These are phyloP conservation scores for Epizoanthus ramosus DNA, from an alignment of 92 coral and sea anemone genomes.

Conservation along the genomic window DNA sequence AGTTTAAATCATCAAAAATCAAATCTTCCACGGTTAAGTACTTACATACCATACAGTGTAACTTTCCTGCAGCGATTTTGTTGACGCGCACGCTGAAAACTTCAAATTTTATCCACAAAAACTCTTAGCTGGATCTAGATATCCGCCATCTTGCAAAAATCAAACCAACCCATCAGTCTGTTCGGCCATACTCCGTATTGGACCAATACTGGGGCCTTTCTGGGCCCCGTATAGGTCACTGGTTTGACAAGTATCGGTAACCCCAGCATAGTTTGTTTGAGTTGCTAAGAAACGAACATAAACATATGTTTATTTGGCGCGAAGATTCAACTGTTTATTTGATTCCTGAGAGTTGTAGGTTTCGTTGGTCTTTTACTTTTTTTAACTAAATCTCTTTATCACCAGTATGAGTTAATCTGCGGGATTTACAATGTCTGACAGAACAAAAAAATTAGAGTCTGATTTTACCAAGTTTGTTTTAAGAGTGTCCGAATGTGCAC, in stretches of 20 bases:
- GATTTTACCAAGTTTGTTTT: not conserved
- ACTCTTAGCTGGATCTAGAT: too few relatives aligned
- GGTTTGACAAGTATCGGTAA: not conserved
- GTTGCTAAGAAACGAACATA: conserved; percentile 18
- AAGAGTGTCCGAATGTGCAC: not conserved
- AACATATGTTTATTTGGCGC: conserved; percentile 2
- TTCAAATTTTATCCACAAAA: not conserved
- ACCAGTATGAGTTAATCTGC: not conserved
- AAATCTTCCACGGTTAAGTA: not conserved
- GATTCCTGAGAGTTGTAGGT: not conserved
- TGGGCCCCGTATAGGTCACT: not conserved
- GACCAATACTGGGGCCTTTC: conserved; percentile 19
- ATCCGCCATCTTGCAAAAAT: too few relatives aligned
- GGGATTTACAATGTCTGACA: conserved; percentile 1
- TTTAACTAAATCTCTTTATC: not conserved
- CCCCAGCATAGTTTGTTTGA: not conserved
- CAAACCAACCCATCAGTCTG: not conserved
- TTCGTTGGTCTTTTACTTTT: not conserved
- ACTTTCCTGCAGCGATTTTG: not conserved
- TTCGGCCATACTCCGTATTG: not conserved
- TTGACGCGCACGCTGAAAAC: not conserved
- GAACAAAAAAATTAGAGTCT: not conserved
- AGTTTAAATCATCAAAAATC: not conserved
- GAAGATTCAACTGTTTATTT: not conserved
- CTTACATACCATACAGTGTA: not conserved